Evolutionary conservation across 2,797 vertebrate genomes (phyloP), one percentile per base, ranked within the genome.

Genomic region (Gallinago stenura): DNA sequence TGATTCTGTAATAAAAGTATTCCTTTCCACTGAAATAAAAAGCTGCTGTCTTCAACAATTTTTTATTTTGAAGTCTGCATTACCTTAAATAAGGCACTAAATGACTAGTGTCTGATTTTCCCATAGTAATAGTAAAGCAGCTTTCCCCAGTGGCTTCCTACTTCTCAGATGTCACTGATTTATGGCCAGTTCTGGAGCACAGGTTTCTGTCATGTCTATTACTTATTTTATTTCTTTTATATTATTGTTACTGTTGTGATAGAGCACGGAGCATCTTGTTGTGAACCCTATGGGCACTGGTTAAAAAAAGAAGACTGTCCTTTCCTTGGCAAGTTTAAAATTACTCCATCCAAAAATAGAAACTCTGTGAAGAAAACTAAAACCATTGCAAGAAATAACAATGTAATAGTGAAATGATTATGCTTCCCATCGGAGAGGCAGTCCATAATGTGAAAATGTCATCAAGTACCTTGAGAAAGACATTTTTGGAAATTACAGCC

Each of bases 71-170:
- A 82, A 87, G 28, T 28, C 46, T 50, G 5, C 48, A 53, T 80
- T 94, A 57, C 62, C 81, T 93, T 94, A 95, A 87, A 89, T 94
- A 56, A 35, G 53, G 53, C 89, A 87, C 70, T 95, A 93, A 95
- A 91, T 90, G 56, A 77, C 30, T 83, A 48, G 41, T 58, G 41
- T 73, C 71, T 90, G 30, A 77, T 77, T 87, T 57, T 90, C 61
- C 61, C 60, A 64, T 4, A 79, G 88, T 90, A 90, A 93, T 70
- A 91, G 79, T 76, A 94, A 88, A 88, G 24, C 43, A 91, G 22
- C 35, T 25, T 87, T 83, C 48, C 70, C 90, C 43, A n/a, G 51
- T 77, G 93, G 33, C 60, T 92, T 84, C n/a, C 9, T 66, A 46
- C 35, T 69, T 71, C 43, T 65, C 53, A 73, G n/a, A 80, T 33